phyloP scores from a whole-genome alignment of 2,113 vertebrate species.

The Urocitellus parryii region DNA sequence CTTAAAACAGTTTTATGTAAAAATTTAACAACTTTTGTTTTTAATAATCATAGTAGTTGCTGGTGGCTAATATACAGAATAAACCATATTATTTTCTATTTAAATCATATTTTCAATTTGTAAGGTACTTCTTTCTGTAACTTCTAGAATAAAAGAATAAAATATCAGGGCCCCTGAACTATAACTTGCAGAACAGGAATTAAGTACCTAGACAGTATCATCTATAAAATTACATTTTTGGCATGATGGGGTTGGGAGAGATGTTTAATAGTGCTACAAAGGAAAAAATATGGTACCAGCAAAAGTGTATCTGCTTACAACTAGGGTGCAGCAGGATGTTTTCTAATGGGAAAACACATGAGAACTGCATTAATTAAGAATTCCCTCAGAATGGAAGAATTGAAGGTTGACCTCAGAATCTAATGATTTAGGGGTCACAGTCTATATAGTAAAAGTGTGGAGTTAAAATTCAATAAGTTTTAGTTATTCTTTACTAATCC shows the following conservation, averaged over 20 bases:
- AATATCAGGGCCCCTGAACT: neutral
- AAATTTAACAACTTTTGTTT: constrained; percentile 45
- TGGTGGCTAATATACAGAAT: constrained; percentile 4
- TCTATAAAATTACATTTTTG: neutral
- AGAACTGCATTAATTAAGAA: constrained; percentile 36
- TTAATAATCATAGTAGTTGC: neutral
- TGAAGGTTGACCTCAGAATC: neutral
- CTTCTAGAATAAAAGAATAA: neutral
- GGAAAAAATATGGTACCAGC: neutral
- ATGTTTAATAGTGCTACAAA: constrained; percentile 11
- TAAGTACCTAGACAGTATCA: neutral
- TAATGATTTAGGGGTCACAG: neutral
- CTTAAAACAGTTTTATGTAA: constrained; percentile 22
- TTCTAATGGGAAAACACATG: constrained; percentile 24
- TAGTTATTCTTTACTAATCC: constrained; percentile 38
- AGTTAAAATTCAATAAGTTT: constrained; percentile 43
- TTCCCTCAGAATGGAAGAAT: neutral
- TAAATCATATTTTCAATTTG: constrained; percentile 25
- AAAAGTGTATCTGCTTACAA: neutral
- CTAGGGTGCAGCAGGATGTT: neutral
- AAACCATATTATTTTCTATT: constrained; percentile 13
- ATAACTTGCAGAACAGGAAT: neutral
- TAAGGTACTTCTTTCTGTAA: constrained; percentile 36
- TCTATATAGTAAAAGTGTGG: neutral
- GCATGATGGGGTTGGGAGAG: neutral